phyloP scores from a whole-genome alignment of 1,140 invertebrate species.

The Limonius californicus region DNA sequence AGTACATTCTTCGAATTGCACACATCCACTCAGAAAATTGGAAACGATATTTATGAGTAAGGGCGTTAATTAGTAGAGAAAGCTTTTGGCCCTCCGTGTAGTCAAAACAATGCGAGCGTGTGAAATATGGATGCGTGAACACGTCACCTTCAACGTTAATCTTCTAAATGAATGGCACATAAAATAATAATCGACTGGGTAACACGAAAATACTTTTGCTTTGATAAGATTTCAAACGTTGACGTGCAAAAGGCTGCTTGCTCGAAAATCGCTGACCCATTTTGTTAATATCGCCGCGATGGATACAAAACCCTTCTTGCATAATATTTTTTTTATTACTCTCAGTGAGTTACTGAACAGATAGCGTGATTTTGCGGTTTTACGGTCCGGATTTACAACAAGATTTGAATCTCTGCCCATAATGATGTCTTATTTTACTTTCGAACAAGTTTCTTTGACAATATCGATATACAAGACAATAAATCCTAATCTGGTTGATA shows the following conservation, averaged over 20 bases:
- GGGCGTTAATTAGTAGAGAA: neutral
- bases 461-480: no score
- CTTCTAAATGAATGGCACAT: neutral
- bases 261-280: neutral
- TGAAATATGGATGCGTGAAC: neutral
- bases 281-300: no score
- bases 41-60: neutral
- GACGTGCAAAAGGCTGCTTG: neutral
- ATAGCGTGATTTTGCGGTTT: no score
- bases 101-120: neutral
- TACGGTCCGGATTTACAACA: no score
- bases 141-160: neutral
- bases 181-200: neutral
- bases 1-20: no score
- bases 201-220: neutral
- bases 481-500: no score
- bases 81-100: neutral
- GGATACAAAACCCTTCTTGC: no score
- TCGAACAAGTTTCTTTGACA: no score
- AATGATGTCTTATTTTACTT: no score
- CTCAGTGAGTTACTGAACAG: no score
- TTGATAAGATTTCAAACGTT: neutral
- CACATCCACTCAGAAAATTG: neutral
- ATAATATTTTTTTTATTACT: no score
- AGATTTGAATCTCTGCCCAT: no score